Percentiles rank a stretch among this genome's conserved stretches.
Evolutionary conservation across 2,888 invertebrate species (phyloP).

Genomic region (Portevinia maculata): DNA sequence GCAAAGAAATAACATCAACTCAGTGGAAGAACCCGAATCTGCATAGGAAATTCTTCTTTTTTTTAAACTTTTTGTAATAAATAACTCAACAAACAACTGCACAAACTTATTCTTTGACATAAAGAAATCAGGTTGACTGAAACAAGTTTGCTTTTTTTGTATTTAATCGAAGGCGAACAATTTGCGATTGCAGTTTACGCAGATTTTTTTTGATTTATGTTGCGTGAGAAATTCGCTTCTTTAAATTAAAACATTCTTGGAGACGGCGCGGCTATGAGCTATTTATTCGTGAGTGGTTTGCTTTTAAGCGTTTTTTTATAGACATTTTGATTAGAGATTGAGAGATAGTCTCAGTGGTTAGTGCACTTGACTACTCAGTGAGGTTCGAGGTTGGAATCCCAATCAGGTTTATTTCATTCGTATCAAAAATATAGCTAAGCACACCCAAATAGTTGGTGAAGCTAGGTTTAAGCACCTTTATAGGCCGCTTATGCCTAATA

Average conservation of each 20-base stretch:
- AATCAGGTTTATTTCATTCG: too few species aligned
- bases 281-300: too few species aligned
- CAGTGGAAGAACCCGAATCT: constrained; percentile 40
- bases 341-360: too few species aligned
- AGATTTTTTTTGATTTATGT: neutral
- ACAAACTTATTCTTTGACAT: constrained; percentile 26
- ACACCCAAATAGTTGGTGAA: too few species aligned
- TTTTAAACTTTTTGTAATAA: constrained; percentile 12
- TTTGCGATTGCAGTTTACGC: constrained; percentile 26
- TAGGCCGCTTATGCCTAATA: too few species aligned
- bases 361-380: too few species aligned
- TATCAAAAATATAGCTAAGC: too few species aligned
- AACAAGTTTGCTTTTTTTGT: constrained; percentile 28
- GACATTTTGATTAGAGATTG: too few species aligned
- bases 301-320: too few species aligned
- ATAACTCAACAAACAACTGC: constrained; percentile 19
- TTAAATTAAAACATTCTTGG: neutral
- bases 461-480: too few species aligned
- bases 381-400: too few species aligned
- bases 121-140: constrained; percentile 34
- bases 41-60: constrained; percentile 15
- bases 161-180: constrained; percentile 43
- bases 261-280: too few species aligned
- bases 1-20: constrained; percentile 25
- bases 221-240: neutral